These are phyloP conservation scores for Alviniconcha strummeri DNA, from an alignment of 2,888 invertebrate genomes.

Conservation along the genomic window DNA sequence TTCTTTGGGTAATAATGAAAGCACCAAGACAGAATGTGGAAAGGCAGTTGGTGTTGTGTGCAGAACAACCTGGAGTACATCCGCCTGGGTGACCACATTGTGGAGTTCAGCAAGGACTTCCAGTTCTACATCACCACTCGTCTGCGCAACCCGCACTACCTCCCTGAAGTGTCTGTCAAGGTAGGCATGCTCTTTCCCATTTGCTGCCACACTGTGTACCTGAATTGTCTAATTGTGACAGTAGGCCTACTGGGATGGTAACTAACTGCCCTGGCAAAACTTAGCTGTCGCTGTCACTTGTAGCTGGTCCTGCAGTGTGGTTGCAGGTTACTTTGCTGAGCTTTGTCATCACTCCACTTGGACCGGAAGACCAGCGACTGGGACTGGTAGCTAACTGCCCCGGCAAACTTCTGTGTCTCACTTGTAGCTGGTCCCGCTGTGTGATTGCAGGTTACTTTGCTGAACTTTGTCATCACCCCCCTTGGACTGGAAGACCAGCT, in stretches of 20 bases:
- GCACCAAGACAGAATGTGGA: too few relatives aligned
- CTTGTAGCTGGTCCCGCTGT: neutral
- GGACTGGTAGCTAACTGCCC: slow-evolving; percentile 63
- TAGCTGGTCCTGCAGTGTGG: neutral
- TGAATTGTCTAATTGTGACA: neutral
- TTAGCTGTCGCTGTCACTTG: neutral
- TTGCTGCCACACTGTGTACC: neutral
- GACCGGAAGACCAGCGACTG: slow-evolving; percentile 86
- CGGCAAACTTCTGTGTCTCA: neutral
- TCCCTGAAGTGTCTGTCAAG: slow-evolving; percentile 93
- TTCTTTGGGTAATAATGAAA: too few relatives aligned
- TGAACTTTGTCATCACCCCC: slow-evolving; percentile 96
- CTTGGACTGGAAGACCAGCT: slow-evolving; percentile 94
- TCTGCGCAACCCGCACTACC: slow-evolving; percentile 91
- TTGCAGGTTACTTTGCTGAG: slow-evolving; percentile 88
- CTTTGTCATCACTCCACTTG: slow-evolving; percentile 95
- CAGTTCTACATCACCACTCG: slow-evolving; percentile 91
- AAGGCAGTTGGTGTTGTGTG: neutral
- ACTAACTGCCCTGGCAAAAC: too few relatives aligned
- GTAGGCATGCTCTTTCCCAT: slow-evolving; percentile 73
- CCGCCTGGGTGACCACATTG: slow-evolving; percentile 87
- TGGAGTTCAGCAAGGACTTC: slow-evolving; percentile 89
- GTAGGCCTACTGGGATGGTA: too few relatives aligned
- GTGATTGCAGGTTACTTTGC: slow-evolving; percentile 82
- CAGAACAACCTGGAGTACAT: slow-evolving; percentile 78